Evolutionary conservation across 2,888 invertebrate species (phyloP).

Genomic region (Leptarthrus brevirostris): DNA sequence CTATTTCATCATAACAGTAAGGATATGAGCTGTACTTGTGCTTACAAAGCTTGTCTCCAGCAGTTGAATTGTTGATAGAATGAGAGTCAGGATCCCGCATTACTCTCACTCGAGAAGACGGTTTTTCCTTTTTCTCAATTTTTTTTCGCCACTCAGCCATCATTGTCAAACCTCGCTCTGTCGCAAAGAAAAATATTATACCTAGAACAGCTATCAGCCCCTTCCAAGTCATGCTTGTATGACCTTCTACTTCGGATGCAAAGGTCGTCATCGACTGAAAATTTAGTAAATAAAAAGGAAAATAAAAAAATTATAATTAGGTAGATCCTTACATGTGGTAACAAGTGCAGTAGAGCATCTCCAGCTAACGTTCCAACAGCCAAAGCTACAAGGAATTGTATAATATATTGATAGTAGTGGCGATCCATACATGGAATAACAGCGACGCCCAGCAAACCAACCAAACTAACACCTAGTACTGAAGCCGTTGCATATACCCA

Average conservation of each 20-base stretch:
- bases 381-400: constrained; percentile 92
- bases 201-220: constrained; percentile 80
- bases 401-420: constrained; percentile 85
- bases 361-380: constrained; percentile 93
- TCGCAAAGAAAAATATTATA: constrained; percentile 89
- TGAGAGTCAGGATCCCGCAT: constrained; percentile 73
- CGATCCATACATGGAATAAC: constrained; percentile 93
- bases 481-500: constrained; percentile 88
- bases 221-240: constrained; percentile 83
- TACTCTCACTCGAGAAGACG: constrained; percentile 78
- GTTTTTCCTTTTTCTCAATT: constrained; percentile 75
- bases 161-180: constrained; percentile 83
- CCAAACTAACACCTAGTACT: constrained; percentile 85
- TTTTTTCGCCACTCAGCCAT: constrained; percentile 84
- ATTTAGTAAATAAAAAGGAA: no score
- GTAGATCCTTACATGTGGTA: constrained; percentile 80
- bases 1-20: constrained; percentile 87
- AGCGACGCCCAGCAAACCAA: constrained; percentile 87
- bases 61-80: constrained; percentile 64
- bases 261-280: constrained; percentile 68
- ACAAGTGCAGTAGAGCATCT: constrained; percentile 89
- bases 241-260: constrained; percentile 66
- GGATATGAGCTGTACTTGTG: constrained; percentile 91
- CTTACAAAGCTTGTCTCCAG: constrained; percentile 78
- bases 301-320: no score